Evolutionary conservation across 53 echinoderm and acorn worm genomes (phyloP).

Genomic region (Zoroaster sp.): DNA sequence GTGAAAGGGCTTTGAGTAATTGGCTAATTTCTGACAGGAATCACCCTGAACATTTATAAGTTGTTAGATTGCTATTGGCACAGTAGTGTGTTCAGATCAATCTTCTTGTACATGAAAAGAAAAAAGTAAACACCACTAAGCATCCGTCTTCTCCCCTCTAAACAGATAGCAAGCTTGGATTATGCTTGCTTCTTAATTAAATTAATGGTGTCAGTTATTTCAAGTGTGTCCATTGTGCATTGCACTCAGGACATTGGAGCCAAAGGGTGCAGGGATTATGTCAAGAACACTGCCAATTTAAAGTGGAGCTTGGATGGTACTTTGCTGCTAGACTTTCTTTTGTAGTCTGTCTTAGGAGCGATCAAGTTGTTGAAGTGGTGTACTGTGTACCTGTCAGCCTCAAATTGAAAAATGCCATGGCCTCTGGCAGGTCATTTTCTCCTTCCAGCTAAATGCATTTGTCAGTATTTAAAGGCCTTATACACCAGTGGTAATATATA

Average conservation of each 20-base stretch:
- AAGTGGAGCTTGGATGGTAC: neutral
- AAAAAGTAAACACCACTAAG: no score
- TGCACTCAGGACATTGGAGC: neutral
- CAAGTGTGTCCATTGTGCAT: neutral
- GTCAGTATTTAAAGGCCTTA: neutral
- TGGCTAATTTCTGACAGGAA: no score
- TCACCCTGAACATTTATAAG: no score
- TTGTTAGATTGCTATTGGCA: no score
- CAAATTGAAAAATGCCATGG: neutral
- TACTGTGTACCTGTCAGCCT: neutral
- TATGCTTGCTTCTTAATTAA: no score
- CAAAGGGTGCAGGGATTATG: neutral
- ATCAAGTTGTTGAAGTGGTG: neutral
- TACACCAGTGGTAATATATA: neutral
- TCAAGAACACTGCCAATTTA: slow-evolving; percentile 19
- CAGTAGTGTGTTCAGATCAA: no score
- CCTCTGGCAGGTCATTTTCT: neutral
- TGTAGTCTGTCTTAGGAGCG: neutral
- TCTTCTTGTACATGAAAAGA: no score
- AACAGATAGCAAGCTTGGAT: no score
- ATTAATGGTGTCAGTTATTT: no score
- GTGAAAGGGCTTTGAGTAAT: no score
- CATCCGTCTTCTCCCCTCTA: no score
- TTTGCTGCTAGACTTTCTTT: neutral
- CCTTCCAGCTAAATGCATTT: neutral